Conservation (phyloP, 1,140 invertebrate species). For the Metopolophium dirhodum region DNA sequence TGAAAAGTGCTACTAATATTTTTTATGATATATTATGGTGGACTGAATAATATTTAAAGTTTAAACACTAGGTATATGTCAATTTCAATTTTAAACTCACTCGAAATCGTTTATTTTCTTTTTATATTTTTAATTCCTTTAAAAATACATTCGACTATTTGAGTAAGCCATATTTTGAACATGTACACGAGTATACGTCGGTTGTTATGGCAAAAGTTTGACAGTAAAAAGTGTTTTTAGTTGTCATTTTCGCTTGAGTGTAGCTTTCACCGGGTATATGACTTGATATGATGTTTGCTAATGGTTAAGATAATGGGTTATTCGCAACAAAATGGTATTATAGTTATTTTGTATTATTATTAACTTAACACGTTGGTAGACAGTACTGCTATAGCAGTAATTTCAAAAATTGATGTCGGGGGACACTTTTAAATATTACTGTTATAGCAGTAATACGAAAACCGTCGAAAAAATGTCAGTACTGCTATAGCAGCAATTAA, state of each 20-base stretch:
- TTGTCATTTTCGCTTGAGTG: neutral
- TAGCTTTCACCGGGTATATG: neutral
- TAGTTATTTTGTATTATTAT: neutral
- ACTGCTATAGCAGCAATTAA: no score
- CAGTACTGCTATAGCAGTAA: no score
- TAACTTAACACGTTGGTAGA: no score
- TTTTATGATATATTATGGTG: neutral
- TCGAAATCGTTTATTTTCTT: neutral
- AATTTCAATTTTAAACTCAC: neutral
- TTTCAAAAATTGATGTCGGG: no score
- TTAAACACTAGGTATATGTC: neutral
- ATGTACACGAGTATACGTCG: neutral
- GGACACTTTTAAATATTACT: no score
- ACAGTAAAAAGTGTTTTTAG: neutral
- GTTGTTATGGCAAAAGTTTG: neutral
- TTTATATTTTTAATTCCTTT: neutral
- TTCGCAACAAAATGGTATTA: neutral
- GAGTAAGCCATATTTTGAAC: neutral
- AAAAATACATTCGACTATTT: neutral
- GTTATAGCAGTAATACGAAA: no score
- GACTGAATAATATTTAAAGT: neutral
- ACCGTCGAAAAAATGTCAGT: no score
- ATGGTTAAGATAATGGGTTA: neutral
- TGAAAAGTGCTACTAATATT: neutral
- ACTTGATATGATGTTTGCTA: neutral